phyloP scores from a whole-genome alignment of 2,113 vertebrate genomes.

The Marmota monax region DNA sequence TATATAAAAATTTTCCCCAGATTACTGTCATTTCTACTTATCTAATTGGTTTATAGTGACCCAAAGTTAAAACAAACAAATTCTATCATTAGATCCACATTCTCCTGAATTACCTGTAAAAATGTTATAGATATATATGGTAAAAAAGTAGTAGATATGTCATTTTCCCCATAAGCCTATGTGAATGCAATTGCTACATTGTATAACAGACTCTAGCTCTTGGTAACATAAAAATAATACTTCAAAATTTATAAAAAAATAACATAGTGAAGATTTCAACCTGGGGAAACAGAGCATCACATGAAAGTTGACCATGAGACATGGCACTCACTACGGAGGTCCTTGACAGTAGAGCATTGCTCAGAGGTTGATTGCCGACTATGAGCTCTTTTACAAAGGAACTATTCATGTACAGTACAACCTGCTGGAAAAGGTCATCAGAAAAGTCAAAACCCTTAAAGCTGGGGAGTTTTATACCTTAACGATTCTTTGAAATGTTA shows the following conservation, averaged over 20 bases:
- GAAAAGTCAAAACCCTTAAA: constrained; percentile 53
- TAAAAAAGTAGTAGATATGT: background rate
- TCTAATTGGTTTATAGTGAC: background rate
- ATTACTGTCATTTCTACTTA: background rate
- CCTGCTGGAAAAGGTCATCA: constrained; percentile 54
- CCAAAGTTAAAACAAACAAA: background rate
- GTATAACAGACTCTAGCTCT: background rate
- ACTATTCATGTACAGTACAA: constrained; percentile 40
- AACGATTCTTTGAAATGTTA: constrained; percentile 59
- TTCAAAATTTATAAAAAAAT: constrained; percentile 9
- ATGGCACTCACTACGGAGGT: background rate
- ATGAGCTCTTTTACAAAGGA: constrained; percentile 20
- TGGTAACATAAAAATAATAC: background rate
- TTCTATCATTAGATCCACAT: background rate
- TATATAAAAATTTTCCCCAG: background rate
- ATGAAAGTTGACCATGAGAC: background rate
- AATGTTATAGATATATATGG: background rate
- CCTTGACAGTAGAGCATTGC: constrained; percentile 5
- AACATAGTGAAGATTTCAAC: background rate
- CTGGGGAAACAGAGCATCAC: background rate
- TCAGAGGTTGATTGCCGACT: background rate
- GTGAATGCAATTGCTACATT: background rate
- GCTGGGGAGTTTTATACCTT: constrained; percentile 20
- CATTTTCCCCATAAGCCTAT: background rate
- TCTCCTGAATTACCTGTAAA: background rate